Percentiles rank a stretch among this genome's conserved stretches.
Conservation (phyloP, 2,797 vertebrate species). For the Aselliscus stoliczkanus region DNA sequence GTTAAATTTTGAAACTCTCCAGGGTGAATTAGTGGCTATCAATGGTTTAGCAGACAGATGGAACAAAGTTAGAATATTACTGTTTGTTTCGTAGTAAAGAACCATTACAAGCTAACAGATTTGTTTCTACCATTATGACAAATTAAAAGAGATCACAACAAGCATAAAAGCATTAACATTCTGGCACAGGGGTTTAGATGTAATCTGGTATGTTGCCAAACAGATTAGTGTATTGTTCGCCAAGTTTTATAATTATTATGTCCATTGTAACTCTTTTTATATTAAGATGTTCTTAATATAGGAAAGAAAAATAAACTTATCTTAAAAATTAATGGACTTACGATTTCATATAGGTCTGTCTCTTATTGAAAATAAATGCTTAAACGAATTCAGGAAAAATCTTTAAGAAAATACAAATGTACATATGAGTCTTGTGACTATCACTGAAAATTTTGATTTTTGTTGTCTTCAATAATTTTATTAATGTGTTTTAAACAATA, state of each 20-base stretch:
- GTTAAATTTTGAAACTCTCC: background rate
- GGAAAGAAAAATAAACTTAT: conserved; percentile 48
- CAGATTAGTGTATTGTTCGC: conserved; percentile 48
- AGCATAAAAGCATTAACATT: conserved; percentile 39
- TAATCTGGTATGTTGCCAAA: conserved; percentile 43
- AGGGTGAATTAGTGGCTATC: background rate
- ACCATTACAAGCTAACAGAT: background rate
- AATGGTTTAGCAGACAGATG: background rate
- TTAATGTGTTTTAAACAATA: background rate
- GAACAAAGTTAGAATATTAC: background rate
- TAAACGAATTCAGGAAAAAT: conserved; percentile 24
- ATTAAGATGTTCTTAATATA: conserved; percentile 14
- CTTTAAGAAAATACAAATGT: background rate
- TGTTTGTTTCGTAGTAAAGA: background rate
- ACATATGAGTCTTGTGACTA: background rate
- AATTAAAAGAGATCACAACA: conserved; percentile 52
- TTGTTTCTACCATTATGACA: conserved; percentile 44
- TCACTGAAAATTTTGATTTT: background rate
- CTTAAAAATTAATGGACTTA: conserved; percentile 53
- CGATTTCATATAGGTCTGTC: conserved; percentile 47
- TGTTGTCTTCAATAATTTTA: background rate
- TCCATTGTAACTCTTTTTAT: background rate
- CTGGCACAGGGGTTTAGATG: background rate
- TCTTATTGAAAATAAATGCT: conserved; percentile 49
- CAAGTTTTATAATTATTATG: conserved; percentile 46